phyloP scores from a whole-genome alignment of 2,888 invertebrate species.

The Ametastegia equiseti region DNA sequence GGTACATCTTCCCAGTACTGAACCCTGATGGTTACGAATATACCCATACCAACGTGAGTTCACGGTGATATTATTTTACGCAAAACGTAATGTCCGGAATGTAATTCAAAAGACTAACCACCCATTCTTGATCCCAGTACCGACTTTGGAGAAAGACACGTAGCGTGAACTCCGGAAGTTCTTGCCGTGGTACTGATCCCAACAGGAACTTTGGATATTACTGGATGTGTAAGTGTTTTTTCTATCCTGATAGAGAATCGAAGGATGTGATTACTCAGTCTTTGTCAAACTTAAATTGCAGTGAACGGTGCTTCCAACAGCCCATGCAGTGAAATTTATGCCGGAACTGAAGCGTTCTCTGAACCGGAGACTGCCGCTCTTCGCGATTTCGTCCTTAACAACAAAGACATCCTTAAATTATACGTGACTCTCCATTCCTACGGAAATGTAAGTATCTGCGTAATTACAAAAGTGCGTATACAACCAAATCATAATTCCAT shows the following conservation, averaged over 20 bases:
- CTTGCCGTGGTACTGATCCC: slow-evolving; percentile 85
- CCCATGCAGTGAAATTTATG: slow-evolving; percentile 80
- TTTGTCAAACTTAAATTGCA: slow-evolving; percentile 43
- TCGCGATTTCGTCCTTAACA: slow-evolving; percentile 78
- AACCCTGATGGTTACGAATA: slow-evolving; percentile 87
- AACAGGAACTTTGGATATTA: slow-evolving; percentile 87
- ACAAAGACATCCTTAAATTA: slow-evolving; percentile 78
- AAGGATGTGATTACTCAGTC: background rate
- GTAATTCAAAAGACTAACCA: background rate
- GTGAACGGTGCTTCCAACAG: slow-evolving; percentile 72
- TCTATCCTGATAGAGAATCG: background rate
- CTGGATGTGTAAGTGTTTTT: slow-evolving; percentile 79
- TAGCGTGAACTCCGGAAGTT: slow-evolving; percentile 67
- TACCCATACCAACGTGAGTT: slow-evolving; percentile 76
- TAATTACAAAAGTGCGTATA: background rate
- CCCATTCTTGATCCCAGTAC: slow-evolving; percentile 70
- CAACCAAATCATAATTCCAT: background rate
- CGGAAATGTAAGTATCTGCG: slow-evolving; percentile 76
- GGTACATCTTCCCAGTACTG: slow-evolving; percentile 82
- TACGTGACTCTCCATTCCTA: slow-evolving; percentile 88
- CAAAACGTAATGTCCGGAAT: too few species aligned
- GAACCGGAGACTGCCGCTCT: slow-evolving; percentile 82
- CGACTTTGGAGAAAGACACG: slow-evolving; percentile 86
- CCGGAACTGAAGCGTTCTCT: slow-evolving; percentile 81
- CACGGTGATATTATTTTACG: background rate